Base-by-base conservation (phyloP, 2,888 invertebrate genomes). In the Pterostichus niger region DNA sequence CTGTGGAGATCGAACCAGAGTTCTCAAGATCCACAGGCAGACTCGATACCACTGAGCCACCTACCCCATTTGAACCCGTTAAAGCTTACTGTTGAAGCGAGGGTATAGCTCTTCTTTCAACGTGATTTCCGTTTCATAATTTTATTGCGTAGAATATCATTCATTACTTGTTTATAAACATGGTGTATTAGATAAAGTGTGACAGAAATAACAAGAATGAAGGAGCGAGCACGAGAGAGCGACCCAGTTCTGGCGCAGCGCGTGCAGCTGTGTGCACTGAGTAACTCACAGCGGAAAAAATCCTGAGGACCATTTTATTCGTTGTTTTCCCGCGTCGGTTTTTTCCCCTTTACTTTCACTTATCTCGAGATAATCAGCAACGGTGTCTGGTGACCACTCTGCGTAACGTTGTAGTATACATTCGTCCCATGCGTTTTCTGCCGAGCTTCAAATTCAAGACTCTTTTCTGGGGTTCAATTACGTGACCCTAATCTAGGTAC, bases 281-380 rank as follows among this genome's bases (percentile, higher is more conserved):
- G 31, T 59, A 59, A 24, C 31, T 59, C 59, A 24, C 24, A 54
- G 54, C 17, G 31, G 61, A 64, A 64, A 64, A 64, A 64, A 64
- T 64, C 64, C 64, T 13, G 59, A n/a, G 35, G 64, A 40, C 64
- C 33, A n/a, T 78, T 78, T 61, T 49, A 61, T 44, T 79, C 78
- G 54, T 54, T 44, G 44, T 15, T 79, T 64, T 64, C 64, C 64
- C 33, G 13, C 13, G 44, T 54, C 54, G 46, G 71, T 71, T 68
- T 68, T 24, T 31, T 71, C 71, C n/a, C 46, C 44, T 71, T 68
- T 68, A 80, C 80, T 80, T 80, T 80, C 80, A 80, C 68, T 80
- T 80, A 80, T 80, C 80, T 80, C 11, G 46, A 52, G 80, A 80
- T 80, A 80, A 80, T 68, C 64, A 80, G 13, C 40, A 13, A 61